Evolutionary conservation across 2,888 invertebrate species (phyloP), one percentile per base, ranked within the genome.

Genomic region (Cremastinae sp.): DNA sequence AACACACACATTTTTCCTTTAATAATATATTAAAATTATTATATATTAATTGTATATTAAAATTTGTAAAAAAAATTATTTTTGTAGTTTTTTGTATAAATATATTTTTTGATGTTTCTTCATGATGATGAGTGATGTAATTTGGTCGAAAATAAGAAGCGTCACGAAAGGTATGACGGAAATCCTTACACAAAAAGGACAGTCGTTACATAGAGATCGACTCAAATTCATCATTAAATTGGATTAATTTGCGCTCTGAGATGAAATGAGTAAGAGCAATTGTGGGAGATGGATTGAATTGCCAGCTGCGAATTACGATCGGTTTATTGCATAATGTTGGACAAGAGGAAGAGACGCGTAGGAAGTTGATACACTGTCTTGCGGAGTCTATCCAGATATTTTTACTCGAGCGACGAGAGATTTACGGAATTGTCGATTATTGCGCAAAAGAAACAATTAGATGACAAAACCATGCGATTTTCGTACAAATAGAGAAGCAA

Each of bases 281-380:
- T 75, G 62, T 71, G 35, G 22, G 41, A 35, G 47, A 71, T 59
- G 43, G 41, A 75, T 71, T 65, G 65, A 62, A 41, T 45, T 20
- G 68, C 61, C 61, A 47, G 71, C 71, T 71, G 71, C 71, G 68
- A 75, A 66, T 75, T 66, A 75, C 45, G 55, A 61, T 39, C 47
- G 20, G 14, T 47, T n/a, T 28, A 61, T 71, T 65, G 61, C 39
- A 71, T 71, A 71, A 71, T 22, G n/a, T 18, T 22, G 10, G 28
- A 35, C n/a, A 39, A 39, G 14, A 61, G 28, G 55, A 66, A 20
- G 41, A 55, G 45, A 56, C 41, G 53, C 62, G 59, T 73, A 66
- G 72, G 69, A 65, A 73, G 72, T 43, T 49, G 73, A 28, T 14
- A 62, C 59, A 51, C 62, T 61, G 22, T 47, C 47, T 59, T 12